Conservation (phyloP, 2,888 invertebrate species). For the Ctena decussata region DNA sequence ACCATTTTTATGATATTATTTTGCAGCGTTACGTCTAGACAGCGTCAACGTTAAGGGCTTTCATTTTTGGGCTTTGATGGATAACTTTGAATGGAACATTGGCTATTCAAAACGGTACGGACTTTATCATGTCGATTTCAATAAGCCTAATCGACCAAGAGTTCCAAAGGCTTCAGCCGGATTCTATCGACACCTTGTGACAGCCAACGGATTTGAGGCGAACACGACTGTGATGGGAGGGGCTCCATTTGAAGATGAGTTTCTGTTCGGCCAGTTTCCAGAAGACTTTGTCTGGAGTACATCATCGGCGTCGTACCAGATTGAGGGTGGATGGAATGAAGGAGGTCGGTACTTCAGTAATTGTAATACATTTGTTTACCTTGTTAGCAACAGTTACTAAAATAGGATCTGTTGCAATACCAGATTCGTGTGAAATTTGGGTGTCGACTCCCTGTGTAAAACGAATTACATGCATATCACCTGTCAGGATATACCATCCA, state of each 20-base stretch:
- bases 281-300: conserved; percentile 81
- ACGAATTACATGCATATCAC: no score
- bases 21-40: conserved; percentile 71
- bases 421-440: no score
- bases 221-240: background rate
- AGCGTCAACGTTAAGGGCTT: conserved; percentile 89
- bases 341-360: no score
- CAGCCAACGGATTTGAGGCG: background rate
- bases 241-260: conserved; percentile 40
- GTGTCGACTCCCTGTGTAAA: no score
- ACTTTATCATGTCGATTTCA: conserved; percentile 91
- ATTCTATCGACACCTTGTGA: background rate
- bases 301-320: conserved; percentile 89
- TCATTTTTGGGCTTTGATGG: conserved; percentile 93
- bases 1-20: no score
- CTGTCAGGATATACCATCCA: no score
- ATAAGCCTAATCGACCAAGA: conserved; percentile 90
- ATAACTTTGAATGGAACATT: conserved; percentile 93
- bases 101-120: conserved; percentile 92
- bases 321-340: conserved; percentile 90
- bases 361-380: no score
- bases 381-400: no score
- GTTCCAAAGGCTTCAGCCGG: background rate
- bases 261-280: conserved; percentile 73
- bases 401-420: no score